These are phyloP conservation scores for Stenchaetothrips biformis DNA, from an alignment of 2,888 invertebrate species.

Conservation along the genomic window DNA sequence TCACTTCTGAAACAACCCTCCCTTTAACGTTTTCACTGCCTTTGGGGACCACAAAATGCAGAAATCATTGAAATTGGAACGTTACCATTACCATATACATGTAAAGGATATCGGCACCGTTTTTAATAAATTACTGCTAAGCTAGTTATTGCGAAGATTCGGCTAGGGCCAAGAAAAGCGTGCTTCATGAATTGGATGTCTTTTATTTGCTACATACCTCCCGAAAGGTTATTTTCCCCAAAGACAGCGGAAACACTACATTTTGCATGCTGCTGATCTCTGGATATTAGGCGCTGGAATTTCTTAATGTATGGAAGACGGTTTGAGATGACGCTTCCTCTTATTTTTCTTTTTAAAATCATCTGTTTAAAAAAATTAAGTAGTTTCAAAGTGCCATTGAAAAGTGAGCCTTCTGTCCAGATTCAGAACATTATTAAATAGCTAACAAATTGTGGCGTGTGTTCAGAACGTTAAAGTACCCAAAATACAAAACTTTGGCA, in stretches of 20 bases:
- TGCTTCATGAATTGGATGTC: neutral
- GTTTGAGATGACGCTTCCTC: no score
- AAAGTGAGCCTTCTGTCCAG: neutral
- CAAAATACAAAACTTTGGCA: neutral
- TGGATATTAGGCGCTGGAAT: neutral
- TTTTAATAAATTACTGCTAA: neutral
- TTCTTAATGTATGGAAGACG: no score
- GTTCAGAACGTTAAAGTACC: neutral
- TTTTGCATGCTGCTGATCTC: constrained; percentile 19
- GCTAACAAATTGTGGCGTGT: neutral
- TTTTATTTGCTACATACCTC: constrained; percentile 3
- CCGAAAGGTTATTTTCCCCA: constrained; percentile 9
- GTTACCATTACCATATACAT: neutral
- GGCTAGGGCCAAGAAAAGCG: neutral
- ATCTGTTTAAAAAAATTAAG: no score
- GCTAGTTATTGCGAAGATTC: neutral
- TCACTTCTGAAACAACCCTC: no score
- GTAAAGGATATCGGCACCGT: constrained; percentile 4
- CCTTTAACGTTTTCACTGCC: neutral
- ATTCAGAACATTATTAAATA: neutral
- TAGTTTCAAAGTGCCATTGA: neutral
- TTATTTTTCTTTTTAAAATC: no score
- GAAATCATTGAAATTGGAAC: no score
- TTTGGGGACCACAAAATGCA: neutral
- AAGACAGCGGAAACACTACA: constrained; percentile 16